Evolutionary conservation across 2,888 invertebrate genomes (phyloP).

Genomic region (Campaea margaritaria): DNA sequence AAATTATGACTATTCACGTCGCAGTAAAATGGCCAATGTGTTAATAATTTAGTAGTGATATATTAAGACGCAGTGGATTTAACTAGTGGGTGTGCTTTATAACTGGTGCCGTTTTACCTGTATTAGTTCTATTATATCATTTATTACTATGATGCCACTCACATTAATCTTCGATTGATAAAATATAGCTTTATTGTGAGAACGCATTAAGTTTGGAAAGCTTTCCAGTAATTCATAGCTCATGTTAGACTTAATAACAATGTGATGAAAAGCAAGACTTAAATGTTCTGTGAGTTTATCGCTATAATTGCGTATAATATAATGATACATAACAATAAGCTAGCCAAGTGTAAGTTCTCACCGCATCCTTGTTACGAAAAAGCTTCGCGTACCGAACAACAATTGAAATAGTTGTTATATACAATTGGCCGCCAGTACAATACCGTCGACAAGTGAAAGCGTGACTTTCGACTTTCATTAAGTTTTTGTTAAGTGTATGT

Average conservation of each 20-base stretch:
- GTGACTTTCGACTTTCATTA: constrained; percentile 84
- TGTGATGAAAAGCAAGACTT: neutral
- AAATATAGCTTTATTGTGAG: too few relatives aligned
- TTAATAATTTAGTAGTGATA: constrained; percentile 16
- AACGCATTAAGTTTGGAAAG: too few relatives aligned
- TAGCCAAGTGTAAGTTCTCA: constrained; percentile 23
- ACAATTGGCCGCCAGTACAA: constrained; percentile 75
- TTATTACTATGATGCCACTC: neutral
- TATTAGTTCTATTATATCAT: constrained; percentile 24
- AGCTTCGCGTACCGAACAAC: constrained; percentile 53
- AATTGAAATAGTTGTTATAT: constrained; percentile 65
- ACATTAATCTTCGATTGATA: neutral
- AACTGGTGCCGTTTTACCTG: constrained; percentile 35
- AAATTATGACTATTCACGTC: constrained; percentile 19
- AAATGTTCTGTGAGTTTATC: neutral
- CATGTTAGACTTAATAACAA: too few relatives aligned
- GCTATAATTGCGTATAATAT: neutral
- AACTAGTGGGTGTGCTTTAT: constrained; percentile 42
- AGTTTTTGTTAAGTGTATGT: constrained; percentile 81
- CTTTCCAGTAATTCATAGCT: too few relatives aligned
- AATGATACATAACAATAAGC: constrained; percentile 6
- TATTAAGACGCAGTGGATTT: constrained; percentile 20
- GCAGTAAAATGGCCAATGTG: constrained; percentile 21
- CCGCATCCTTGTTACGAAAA: constrained; percentile 59
- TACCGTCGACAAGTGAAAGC: constrained; percentile 81